A percentile compares a stretch with the other conserved stretches of the same genome.
Evolutionary conservation across 2,113 vertebrate genomes (phyloP).

Genomic region (Cynocephalus volans): DNA sequence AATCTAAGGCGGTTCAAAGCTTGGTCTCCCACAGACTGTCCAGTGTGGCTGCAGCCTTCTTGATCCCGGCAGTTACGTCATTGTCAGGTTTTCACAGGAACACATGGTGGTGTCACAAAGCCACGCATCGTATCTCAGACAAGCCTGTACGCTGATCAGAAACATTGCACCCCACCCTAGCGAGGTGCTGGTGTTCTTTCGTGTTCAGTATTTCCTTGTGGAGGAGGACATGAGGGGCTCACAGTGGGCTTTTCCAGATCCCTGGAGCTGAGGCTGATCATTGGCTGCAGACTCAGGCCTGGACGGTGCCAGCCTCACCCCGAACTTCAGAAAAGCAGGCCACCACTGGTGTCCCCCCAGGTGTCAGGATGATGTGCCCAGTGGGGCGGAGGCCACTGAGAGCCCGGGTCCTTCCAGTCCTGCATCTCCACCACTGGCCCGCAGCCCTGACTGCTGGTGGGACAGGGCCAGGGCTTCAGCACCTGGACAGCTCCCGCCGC

Average conservation of each 20-base stretch:
- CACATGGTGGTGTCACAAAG: background rate
- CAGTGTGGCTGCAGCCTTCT: background rate
- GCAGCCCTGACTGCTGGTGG: background rate
- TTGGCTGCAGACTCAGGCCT: background rate
- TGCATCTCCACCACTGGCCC: background rate
- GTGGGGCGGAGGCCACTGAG: fast-evolving
- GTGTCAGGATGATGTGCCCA: background rate
- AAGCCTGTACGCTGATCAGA: background rate
- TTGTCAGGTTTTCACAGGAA: background rate
- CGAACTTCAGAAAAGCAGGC: background rate
- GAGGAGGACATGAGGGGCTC: background rate
- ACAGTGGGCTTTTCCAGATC: background rate
- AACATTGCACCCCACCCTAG: background rate
- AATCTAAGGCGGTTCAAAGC: background rate
- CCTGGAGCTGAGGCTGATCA: fast-evolving
- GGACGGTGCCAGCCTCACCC: no score
- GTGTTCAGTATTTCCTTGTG: background rate
- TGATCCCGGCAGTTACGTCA: fast-evolving
- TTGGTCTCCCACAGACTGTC: fast-evolving
- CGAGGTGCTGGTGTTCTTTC: background rate
- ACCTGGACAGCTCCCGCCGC: background rate
- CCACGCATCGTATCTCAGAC: background rate
- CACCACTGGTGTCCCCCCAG: no score
- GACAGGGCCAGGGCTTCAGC: background rate
- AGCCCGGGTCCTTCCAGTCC: background rate